Evolutionary conservation across 2,113 vertebrate species (phyloP).

Genomic region (Buteo buteo): DNA sequence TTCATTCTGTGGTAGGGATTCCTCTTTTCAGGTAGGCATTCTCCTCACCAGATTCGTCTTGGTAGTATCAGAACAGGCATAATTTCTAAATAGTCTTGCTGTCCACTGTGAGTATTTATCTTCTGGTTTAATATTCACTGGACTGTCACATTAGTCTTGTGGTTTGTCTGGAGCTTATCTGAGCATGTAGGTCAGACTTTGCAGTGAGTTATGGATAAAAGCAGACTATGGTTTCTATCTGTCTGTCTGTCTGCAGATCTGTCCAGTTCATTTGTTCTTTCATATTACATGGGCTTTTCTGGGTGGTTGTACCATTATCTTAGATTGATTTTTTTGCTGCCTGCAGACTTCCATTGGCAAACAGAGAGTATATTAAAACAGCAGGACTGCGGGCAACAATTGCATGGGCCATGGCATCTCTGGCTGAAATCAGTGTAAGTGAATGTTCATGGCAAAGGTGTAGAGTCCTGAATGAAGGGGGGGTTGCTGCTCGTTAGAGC

Average conservation of each 20-base stretch:
- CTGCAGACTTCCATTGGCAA: constrained; percentile 83
- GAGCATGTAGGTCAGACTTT: background rate
- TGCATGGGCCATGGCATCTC: constrained; percentile 88
- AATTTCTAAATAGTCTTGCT: background rate
- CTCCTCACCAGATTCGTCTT: background rate
- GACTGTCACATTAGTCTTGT: background rate
- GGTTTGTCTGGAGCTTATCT: background rate
- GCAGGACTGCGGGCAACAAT: constrained; percentile 87
- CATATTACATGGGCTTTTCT: background rate
- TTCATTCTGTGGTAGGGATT: constrained; percentile 84
- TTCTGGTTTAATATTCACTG: background rate
- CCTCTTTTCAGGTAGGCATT: constrained; percentile 83
- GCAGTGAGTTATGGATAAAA: background rate
- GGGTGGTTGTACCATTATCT: background rate
- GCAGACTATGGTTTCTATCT: background rate
- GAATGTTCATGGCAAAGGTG: background rate
- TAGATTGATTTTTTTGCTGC: background rate
- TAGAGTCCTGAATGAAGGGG: background rate
- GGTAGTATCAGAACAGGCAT: background rate
- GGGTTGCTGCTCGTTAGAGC: background rate
- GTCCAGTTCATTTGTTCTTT: background rate
- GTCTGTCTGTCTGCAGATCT: background rate
- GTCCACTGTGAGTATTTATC: background rate
- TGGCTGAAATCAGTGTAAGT: constrained; percentile 85
- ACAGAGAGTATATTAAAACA: constrained; percentile 81